These are phyloP conservation scores for Artibeus jamaicensis DNA, from an alignment of 2,797 vertebrate species.

Conservation along the genomic window DNA sequence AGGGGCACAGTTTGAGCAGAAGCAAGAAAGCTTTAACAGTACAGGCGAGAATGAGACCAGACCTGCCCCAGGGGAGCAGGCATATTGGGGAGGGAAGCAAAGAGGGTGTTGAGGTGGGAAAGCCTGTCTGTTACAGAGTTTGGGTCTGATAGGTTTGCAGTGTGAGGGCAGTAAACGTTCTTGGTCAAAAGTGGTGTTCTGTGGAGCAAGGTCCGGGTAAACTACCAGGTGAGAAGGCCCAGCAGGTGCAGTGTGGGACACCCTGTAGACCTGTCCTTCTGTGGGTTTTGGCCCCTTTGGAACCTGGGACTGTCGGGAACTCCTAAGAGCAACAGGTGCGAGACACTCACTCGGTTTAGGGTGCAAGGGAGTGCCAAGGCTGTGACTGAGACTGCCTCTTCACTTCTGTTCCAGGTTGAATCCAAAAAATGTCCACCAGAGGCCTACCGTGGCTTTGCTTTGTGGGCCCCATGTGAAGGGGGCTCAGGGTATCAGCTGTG, in stretches of 20 bases:
- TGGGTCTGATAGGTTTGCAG: not conserved
- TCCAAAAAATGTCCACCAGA: conserved; percentile 98
- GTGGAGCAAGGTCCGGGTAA: not conserved
- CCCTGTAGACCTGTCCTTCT: not conserved
- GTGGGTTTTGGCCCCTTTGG: not conserved
- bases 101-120: not conserved
- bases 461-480: conserved; percentile 97
- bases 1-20: not conserved
- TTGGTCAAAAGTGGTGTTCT: not conserved
- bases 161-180: not conserved
- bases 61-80: not conserved
- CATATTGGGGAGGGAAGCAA: too few species aligned
- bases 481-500: conserved; percentile 98
- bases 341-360: not conserved
- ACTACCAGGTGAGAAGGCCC: not conserved
- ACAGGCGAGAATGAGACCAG: not conserved
- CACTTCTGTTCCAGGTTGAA: conserved; percentile 88
- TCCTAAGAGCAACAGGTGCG: not conserved
- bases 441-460: conserved; percentile 93
- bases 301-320: not conserved
- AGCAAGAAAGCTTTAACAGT: not conserved
- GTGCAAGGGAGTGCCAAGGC: not conserved
- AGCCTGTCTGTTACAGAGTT: not conserved
- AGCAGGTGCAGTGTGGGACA: not conserved
- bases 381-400: not conserved